Conservation (phyloP, 2,888 invertebrate genomes). For the Pachycephus smyrnensis region DNA sequence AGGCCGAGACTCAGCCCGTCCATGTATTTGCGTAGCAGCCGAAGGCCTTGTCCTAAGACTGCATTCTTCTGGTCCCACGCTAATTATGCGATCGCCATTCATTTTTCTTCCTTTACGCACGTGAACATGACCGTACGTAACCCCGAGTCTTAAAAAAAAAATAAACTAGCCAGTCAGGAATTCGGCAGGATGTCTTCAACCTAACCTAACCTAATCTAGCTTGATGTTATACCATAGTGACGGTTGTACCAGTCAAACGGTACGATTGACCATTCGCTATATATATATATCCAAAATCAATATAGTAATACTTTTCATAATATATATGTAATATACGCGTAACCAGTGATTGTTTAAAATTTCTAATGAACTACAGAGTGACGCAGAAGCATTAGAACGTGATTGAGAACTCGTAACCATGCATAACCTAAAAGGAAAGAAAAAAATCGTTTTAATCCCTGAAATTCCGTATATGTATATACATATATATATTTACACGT, state of each 20-base stretch:
- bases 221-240: background rate
- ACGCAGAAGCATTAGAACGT: background rate
- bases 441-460: background rate
- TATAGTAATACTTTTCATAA: background rate
- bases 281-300: background rate
- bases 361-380: background rate
- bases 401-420: background rate
- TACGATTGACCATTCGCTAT: no score
- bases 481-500: no score
- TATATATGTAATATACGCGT: background rate
- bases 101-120: conserved; percentile 24
- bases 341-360: background rate
- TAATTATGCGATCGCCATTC: conserved; percentile 18
- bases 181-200: background rate
- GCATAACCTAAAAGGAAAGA: background rate
- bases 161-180: background rate
- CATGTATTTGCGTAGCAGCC: conserved; percentile 10
- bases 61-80: conserved; percentile 29
- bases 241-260: background rate
- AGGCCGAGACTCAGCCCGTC: conserved; percentile 8
- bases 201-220: background rate
- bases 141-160: background rate
- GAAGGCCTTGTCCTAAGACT: conserved; percentile 24
- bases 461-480: background rate
- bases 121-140: conserved; percentile 26